Conservation (phyloP, 2,113 vertebrate genomes). For the Stegastes partitus region DNA sequence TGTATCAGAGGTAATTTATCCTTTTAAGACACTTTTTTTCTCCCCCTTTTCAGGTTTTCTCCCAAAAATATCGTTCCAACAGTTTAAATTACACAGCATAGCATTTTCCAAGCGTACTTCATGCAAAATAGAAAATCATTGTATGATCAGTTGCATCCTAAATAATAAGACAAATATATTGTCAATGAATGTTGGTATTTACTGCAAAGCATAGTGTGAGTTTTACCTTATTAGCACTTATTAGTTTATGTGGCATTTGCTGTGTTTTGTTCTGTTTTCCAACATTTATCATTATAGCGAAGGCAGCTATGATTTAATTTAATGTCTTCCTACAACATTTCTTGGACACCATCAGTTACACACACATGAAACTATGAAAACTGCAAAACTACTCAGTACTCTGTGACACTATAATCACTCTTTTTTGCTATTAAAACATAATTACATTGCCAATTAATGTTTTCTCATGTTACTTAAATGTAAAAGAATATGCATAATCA, state of each 20-base stretch:
- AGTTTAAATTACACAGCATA: conserved; percentile 1
- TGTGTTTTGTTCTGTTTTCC: too few species aligned
- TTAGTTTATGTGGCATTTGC: background rate
- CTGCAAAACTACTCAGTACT: background rate
- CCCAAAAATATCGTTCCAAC: background rate
- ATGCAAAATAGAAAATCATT: background rate
- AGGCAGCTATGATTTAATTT: background rate
- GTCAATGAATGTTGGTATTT: too few species aligned
- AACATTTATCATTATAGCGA: background rate
- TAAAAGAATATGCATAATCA: background rate
- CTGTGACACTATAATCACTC: background rate
- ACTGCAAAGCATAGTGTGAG: background rate
- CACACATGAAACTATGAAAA: too few species aligned
- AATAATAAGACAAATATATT: too few species aligned
- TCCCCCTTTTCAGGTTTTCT: background rate
- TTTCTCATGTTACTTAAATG: background rate
- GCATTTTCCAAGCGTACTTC: background rate
- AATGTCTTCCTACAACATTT: background rate
- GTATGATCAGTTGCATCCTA: background rate
- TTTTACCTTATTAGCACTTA: background rate
- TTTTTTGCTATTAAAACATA: background rate
- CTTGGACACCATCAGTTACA: background rate
- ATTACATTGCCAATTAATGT: background rate
- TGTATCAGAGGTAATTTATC: background rate
- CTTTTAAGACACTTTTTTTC: background rate